These are phyloP conservation scores for Synergus itoensis DNA, from an alignment of 2,888 invertebrate genomes.

Conservation along the genomic window DNA sequence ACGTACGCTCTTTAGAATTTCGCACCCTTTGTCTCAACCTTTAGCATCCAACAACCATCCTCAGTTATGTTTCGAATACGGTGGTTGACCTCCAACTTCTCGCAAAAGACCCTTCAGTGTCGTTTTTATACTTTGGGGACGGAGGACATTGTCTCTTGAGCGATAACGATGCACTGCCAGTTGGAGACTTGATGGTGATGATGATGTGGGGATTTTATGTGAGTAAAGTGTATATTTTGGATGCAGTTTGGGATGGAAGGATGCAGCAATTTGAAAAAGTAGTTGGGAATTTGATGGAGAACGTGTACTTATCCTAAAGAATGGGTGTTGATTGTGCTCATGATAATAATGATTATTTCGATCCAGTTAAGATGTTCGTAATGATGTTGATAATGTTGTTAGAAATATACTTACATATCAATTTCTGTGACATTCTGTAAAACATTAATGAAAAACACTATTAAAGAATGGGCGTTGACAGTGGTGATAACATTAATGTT, in stretches of 20 bases:
- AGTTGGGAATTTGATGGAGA: not conserved
- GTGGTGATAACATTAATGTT: too few species aligned
- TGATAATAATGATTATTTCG: too few species aligned
- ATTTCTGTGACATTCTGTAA: too few species aligned
- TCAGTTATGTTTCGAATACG: slow-evolving; percentile 6
- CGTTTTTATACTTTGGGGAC: not conserved
- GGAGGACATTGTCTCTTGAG: not conserved
- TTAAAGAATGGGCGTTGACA: too few species aligned
- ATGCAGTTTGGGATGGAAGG: not conserved
- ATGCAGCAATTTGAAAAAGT: not conserved
- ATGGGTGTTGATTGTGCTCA: too few species aligned
- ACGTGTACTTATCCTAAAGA: too few species aligned
- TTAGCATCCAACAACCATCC: not conserved
- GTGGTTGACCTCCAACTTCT: slow-evolving; percentile 22
- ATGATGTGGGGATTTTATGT: not conserved
- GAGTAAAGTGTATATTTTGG: not conserved
- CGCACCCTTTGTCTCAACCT: slow-evolving; percentile 66
- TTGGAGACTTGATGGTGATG: not conserved
- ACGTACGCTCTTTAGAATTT: slow-evolving; percentile 70
- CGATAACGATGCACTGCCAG: not conserved
- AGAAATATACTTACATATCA: too few species aligned
- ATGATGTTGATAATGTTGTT: too few species aligned
- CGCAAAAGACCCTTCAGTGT: not conserved
- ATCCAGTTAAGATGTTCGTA: too few species aligned
- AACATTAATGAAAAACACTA: too few species aligned